These are phyloP conservation scores for Heliconius hermathena DNA, from an alignment of 1,140 invertebrate genomes.

Conservation along the genomic window DNA sequence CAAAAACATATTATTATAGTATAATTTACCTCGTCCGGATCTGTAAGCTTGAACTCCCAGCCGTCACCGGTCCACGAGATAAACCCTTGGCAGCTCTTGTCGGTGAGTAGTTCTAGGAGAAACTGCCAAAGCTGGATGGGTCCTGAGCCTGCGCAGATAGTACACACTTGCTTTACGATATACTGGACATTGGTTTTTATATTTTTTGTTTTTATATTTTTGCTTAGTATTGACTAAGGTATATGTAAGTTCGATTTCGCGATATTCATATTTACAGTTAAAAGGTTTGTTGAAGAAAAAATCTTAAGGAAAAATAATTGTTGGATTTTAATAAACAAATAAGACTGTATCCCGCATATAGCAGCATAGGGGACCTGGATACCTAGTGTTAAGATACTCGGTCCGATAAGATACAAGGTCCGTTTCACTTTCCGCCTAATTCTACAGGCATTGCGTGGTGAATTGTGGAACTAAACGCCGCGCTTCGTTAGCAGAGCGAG, in stretches of 20 bases:
- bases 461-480: no score
- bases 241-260: no score
- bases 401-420: no score
- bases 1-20: no score
- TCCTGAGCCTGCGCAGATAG: slow-evolving; percentile 87
- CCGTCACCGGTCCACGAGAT: slow-evolving; percentile 99
- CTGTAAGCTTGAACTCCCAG: slow-evolving; percentile 99
- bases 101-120: slow-evolving; percentile 96
- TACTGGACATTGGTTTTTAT: slow-evolving; percentile 49
- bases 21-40: slow-evolving; percentile 92
- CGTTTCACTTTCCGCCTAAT: no score
- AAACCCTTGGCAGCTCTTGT: slow-evolving; percentile 97
- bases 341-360: no score
- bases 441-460: no score
- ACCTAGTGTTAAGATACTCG: no score
- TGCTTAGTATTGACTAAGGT: not conserved
- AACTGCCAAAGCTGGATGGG: slow-evolving; percentile 99
- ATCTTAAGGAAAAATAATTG: not conserved
- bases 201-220: slow-evolving; percentile 13
- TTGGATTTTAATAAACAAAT: no score
- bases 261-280: no score
- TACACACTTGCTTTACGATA: slow-evolving; percentile 76
- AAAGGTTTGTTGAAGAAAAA: not conserved
- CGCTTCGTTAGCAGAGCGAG: no score
- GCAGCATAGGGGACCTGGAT: no score